These are phyloP conservation scores for Liopterus haemorrhoidalis DNA, from an alignment of 2,888 invertebrate genomes.

Conservation along the genomic window DNA sequence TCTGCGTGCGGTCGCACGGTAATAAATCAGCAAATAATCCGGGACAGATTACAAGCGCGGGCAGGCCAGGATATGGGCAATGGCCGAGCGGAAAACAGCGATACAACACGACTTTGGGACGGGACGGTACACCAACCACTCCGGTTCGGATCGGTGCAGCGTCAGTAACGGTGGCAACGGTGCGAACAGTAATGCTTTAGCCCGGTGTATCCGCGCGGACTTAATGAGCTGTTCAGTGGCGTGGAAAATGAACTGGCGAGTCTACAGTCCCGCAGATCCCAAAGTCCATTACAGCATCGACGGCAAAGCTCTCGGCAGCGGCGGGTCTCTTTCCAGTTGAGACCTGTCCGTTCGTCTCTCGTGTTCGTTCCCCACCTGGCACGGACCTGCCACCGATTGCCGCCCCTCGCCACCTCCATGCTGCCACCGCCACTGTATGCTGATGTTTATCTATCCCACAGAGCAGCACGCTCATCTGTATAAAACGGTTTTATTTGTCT, in stretches of 20 bases:
- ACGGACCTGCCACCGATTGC: constrained; percentile 1
- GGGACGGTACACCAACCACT: not conserved
- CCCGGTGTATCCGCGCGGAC: constrained; percentile 32
- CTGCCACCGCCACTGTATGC: not conserved
- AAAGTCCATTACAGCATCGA: constrained; percentile 18
- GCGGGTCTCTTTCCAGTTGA: too few relatives aligned
- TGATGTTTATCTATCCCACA: too few relatives aligned
- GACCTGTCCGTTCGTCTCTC: not conserved
- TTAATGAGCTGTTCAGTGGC: constrained; percentile 42
- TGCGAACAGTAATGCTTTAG: constrained; percentile 26
- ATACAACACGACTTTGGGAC: constrained; percentile 20
- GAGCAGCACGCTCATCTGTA: not conserved
- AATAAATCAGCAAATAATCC: constrained; percentile 26
- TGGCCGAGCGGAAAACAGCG: constrained; percentile 30
- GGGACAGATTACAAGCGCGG: constrained; percentile 27
- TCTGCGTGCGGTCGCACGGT: not conserved
- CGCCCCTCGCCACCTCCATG: constrained; percentile 1
- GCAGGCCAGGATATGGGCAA: constrained; percentile 28
- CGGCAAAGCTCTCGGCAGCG: too few relatives aligned
- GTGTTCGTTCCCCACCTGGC: not conserved
- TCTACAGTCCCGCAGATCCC: constrained; percentile 12
- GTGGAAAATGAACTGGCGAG: constrained; percentile 43
- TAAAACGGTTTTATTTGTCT: constrained; percentile 21
- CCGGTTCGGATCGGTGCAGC: not conserved
- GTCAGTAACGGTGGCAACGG: not conserved